These are phyloP conservation scores for Germaria angustata DNA, from an alignment of 2,888 invertebrate species.

Conservation along the genomic window DNA sequence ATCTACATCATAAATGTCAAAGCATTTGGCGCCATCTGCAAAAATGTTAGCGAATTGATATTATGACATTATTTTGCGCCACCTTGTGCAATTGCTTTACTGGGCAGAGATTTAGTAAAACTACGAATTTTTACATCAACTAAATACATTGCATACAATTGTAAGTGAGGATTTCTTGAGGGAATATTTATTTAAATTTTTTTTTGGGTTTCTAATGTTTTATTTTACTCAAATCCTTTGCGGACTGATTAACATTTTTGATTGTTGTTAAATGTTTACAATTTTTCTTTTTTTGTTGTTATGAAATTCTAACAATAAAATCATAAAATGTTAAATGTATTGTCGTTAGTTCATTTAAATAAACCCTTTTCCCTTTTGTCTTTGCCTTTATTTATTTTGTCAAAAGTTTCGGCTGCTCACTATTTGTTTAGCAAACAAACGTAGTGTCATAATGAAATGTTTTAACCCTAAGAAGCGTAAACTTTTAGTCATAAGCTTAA, in stretches of 20 bases:
- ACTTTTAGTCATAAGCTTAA: too few species aligned
- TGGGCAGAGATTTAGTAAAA: too few species aligned
- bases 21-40: too few species aligned
- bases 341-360: neutral
- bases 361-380: neutral
- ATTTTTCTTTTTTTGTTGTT: neutral
- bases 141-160: too few species aligned
- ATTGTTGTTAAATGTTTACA: conserved; percentile 7
- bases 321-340: conserved; percentile 31
- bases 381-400: conserved; percentile 1
- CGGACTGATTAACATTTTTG: conserved; percentile 25
- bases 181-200: too few species aligned
- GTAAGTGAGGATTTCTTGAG: too few species aligned
- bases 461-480: conserved; percentile 5
- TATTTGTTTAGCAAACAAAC: conserved; percentile 9
- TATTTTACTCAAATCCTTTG: neutral
- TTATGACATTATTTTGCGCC: too few species aligned
- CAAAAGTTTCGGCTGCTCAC: neutral
- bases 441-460: neutral
- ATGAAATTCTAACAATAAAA: neutral
- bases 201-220: too few species aligned
- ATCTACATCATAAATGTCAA: too few species aligned
- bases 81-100: too few species aligned
- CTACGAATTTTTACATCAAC: too few species aligned
- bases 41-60: too few species aligned